Evolutionary conservation across 2,113 vertebrate genomes (phyloP).

Genomic region (Picathartes gymnocephalus): DNA sequence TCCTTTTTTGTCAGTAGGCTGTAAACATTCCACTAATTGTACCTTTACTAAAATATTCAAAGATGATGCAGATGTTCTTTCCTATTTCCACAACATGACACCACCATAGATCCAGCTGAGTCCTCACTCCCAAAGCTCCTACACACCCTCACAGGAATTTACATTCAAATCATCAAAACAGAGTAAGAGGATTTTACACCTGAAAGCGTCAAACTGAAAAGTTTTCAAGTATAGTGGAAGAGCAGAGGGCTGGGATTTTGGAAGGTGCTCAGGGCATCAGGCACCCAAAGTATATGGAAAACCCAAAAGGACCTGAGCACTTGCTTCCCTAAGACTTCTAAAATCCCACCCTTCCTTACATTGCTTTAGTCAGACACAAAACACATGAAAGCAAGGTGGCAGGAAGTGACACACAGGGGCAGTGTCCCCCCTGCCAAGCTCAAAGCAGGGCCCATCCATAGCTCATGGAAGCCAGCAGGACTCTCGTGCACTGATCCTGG

Average conservation of each 20-base stretch:
- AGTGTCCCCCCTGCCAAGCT: not conserved
- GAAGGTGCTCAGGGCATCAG: not conserved
- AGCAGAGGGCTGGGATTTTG: constrained; percentile 28
- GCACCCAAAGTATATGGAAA: not conserved
- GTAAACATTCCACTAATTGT: constrained; percentile 62
- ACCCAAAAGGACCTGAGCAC: not conserved
- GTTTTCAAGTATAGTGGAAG: constrained; percentile 44
- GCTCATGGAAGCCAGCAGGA: not conserved
- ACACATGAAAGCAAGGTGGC: not conserved
- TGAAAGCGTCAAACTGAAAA: not conserved
- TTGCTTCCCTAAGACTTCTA: not conserved
- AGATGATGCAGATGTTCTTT: not conserved
- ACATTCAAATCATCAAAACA: constrained; percentile 39
- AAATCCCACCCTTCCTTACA: constrained; percentile 18
- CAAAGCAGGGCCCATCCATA: not conserved
- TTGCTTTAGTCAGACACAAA: constrained; percentile 49
- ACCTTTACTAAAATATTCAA: constrained; percentile 5
- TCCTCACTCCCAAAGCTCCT: not conserved
- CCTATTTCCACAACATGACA: not conserved
- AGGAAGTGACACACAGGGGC: not conserved
- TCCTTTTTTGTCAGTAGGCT: not conserved
- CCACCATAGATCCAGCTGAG: not conserved
- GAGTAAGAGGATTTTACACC: not conserved
- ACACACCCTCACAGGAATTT: not conserved
- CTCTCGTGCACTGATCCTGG: not conserved